Evolutionary conservation across 2,113 vertebrate genomes (phyloP), one percentile per base, ranked within the genome.

Genomic region (Balaeniceps rex): DNA sequence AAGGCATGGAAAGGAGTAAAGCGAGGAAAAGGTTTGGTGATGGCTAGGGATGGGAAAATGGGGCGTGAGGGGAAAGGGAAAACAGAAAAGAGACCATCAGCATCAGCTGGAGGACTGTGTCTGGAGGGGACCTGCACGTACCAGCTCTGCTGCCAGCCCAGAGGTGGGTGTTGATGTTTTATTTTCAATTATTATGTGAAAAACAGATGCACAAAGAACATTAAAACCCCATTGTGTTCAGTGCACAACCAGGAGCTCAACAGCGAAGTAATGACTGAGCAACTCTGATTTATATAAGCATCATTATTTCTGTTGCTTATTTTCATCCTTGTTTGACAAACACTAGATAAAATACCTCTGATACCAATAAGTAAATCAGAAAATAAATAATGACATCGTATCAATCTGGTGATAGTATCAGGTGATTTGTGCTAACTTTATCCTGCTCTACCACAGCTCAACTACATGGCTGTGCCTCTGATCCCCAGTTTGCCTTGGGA

Each of bases 401-500:
- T 75, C 15, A 19, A 2, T 10, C 7, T 11, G 31, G 26, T n/a
- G 40, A 28, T 19, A 83, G 14, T n/a, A 31, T 38, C 36, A 28
- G 17, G 12, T 47, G 25, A 61, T 31, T 61, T 83, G 23, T 33
- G 31, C 42, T 44, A 8, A 38, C 34, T 66, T 42, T 34, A 5
- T 55, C 23, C 46, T 51, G 23, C 40, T 55, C 46, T 19, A 3
- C 19, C 4, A 5, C 81, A 44, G 63, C 46, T 66, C 57, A 11
- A 6, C 33, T 49, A 9, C 9, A 2, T 0, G 0, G 22, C 21
- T 18, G 36, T 51, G 7, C 34, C 42, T 81, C 78, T 63, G 72
- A 31, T 64, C 46, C 34, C 23, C 26, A 13, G 21, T 66, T 86
- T 79, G 14, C 40, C 36, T 36, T 26, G 22, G 33, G 46, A 36